Conservation (phyloP, 2,888 invertebrate genomes). For the Odiellus spinosus region DNA sequence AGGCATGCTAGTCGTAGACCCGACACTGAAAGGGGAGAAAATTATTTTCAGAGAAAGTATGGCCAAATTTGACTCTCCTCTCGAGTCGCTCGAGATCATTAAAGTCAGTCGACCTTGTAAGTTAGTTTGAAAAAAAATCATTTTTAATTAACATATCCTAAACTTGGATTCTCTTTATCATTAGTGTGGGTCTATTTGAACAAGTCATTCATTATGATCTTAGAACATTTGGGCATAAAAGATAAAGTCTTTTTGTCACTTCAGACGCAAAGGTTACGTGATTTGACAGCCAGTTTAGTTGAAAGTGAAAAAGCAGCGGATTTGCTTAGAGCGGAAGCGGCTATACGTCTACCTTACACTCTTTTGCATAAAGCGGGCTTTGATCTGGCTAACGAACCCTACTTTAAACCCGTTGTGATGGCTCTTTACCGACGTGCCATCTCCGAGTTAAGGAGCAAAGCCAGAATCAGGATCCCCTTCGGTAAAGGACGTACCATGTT, state of each 20-base stretch:
- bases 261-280: constrained; percentile 9
- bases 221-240: constrained; percentile 20
- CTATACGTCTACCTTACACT: constrained; percentile 7
- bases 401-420: constrained; percentile 14
- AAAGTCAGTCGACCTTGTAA: constrained; percentile 21
- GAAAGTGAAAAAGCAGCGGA: constrained; percentile 7
- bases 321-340: constrained; percentile 2
- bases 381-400: constrained; percentile 14
- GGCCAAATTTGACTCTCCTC: constrained; percentile 21
- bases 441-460: constrained; percentile 11
- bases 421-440: constrained; percentile 7
- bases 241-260: constrained; percentile 12
- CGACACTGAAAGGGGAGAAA: constrained; percentile 5
- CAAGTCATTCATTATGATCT: constrained; percentile 18
- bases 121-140: constrained; percentile 6
- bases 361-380: constrained; percentile 9
- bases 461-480: constrained; percentile 18
- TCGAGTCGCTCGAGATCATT: constrained; percentile 21
- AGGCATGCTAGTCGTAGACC: constrained; percentile 20
- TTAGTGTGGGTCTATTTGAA: too few species aligned
- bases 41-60: constrained; percentile 20
- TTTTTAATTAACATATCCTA: too few species aligned
- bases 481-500: constrained; percentile 20
- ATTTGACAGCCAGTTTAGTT: constrained; percentile 10
- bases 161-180: too few species aligned